These are phyloP conservation scores for Schizothorax lantsangensis DNA, from an alignment of 2,797 vertebrate genomes.

Conservation along the genomic window DNA sequence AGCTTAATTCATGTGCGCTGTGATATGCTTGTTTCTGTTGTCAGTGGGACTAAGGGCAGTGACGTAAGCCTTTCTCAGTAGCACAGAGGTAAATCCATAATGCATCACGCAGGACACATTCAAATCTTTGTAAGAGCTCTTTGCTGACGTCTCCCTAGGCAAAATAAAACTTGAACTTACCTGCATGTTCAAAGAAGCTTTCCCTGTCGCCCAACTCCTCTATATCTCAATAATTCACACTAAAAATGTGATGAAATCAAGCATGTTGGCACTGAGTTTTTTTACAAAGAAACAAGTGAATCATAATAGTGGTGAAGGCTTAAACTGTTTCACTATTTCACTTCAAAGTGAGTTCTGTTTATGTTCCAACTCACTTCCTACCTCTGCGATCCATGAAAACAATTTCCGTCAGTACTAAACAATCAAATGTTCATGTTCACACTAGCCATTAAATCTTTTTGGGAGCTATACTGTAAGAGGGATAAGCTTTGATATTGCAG, in stretches of 20 bases:
- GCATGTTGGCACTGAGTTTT: neutral
- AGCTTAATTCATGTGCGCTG: neutral
- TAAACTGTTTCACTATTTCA: neutral
- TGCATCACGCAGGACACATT: slow-evolving; percentile 1
- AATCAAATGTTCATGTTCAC: neutral
- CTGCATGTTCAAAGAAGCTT: slow-evolving; percentile 39
- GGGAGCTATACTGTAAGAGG: neutral
- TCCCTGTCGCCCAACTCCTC: neutral
- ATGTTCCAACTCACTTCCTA: neutral
- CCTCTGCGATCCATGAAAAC: neutral
- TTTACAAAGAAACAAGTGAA: neutral
- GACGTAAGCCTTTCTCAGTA: neutral
- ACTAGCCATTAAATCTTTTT: neutral
- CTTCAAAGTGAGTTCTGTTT: neutral
- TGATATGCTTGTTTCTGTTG: slow-evolving; percentile 17
- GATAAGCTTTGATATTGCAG: neutral
- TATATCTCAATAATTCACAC: neutral
- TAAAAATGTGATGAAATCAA: neutral
- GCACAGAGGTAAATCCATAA: slow-evolving; percentile 5
- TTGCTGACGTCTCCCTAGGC: neutral
- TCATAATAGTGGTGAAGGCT: neutral
- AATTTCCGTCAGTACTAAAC: neutral
- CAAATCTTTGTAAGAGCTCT: neutral
- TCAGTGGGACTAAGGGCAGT: slow-evolving; percentile 7
- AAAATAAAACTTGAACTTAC: slow-evolving; percentile 11